Conservation (phyloP, 2,113 vertebrate genomes). For the Tragelaphus imberbis region DNA sequence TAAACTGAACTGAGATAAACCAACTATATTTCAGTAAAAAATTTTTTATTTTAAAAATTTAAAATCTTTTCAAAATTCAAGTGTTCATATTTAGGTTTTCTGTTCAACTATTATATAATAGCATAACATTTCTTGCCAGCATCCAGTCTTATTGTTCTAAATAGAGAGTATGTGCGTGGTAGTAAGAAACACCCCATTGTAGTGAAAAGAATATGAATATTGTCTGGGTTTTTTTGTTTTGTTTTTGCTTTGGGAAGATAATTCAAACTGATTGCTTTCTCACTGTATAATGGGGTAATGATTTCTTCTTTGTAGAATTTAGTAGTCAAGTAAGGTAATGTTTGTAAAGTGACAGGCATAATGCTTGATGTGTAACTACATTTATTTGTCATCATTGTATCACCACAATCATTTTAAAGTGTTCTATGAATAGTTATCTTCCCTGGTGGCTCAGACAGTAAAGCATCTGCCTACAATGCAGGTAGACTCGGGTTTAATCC, state of each 20-base stretch:
- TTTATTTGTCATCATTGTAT: not conserved
- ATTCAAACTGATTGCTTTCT: conserved; percentile 31
- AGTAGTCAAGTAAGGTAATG: not conserved
- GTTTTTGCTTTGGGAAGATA: not conserved
- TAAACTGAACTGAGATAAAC: not conserved
- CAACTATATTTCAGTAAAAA: not conserved
- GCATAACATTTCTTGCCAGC: not conserved
- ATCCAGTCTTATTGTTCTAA: not conserved
- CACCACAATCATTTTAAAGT: not conserved
- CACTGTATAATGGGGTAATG: not conserved
- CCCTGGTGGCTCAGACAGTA: not conserved
- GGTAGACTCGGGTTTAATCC: not conserved
- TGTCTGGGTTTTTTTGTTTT: not conserved
- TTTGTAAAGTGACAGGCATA: not conserved
- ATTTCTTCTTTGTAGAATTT: conserved; percentile 26
- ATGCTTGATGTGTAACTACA: not conserved
- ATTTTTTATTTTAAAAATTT: not conserved
- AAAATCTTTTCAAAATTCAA: conserved; percentile 19
- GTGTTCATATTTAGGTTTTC: not conserved
- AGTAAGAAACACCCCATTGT: not conserved
- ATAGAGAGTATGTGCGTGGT: not conserved
- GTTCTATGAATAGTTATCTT: not conserved
- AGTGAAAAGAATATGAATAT: not conserved
- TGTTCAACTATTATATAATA: not conserved
- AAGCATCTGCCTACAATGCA: not conserved